phyloP scores from a whole-genome alignment of 2,888 invertebrate genomes.

The Cephus sareptanus region DNA sequence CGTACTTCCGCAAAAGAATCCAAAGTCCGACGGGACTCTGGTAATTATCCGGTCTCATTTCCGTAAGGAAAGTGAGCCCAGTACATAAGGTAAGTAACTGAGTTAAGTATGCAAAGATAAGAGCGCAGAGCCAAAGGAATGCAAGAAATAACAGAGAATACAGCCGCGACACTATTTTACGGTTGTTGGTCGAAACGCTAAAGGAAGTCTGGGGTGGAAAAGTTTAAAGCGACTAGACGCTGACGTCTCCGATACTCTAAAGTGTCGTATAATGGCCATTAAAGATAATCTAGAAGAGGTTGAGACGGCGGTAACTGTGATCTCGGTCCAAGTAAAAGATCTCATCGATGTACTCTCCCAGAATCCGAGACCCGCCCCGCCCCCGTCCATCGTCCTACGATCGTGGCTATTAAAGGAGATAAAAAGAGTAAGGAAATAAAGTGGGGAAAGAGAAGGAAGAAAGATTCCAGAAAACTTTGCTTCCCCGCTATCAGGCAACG shows the following conservation, averaged over 20 bases:
- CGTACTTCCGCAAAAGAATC: neutral
- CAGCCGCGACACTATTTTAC: conserved; percentile 33
- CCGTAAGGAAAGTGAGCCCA: neutral
- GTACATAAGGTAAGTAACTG: neutral
- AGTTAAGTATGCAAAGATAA: neutral
- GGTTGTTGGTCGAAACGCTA: conserved; percentile 16
- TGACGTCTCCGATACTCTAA: conserved; percentile 38
- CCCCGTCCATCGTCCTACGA: neutral
- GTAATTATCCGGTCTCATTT: neutral
- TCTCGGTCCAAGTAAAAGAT: conserved; percentile 9
- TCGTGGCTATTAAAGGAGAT: neutral
- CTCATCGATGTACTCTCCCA: neutral
- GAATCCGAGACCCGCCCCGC: neutral
- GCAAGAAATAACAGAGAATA: neutral
- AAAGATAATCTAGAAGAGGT: conserved; percentile 42
- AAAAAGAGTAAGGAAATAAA: neutral
- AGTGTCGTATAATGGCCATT: conserved; percentile 42
- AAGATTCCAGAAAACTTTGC: neutral
- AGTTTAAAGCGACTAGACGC: conserved; percentile 35
- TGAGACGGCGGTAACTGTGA: conserved; percentile 15
- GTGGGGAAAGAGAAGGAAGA: neutral
- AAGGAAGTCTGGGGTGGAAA: neutral
- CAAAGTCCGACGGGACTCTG: neutral
- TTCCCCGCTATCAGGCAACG: neutral
- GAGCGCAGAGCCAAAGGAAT: neutral